Conservation (phyloP, 2,888 invertebrate species). For the Anthophora plumipes region DNA sequence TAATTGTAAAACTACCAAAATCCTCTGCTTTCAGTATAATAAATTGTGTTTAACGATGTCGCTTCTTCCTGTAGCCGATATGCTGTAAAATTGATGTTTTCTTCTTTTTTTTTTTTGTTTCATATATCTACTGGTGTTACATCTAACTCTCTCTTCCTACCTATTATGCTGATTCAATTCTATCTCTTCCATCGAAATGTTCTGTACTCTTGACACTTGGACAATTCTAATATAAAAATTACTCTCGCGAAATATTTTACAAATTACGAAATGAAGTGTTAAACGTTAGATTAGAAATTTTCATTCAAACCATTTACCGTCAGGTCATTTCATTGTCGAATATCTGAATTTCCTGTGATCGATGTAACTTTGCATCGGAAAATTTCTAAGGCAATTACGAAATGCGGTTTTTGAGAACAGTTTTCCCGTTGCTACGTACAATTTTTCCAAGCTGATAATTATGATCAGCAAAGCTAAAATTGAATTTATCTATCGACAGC, state of each 20-base stretch:
- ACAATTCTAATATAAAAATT: too few relatives aligned
- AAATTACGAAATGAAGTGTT: too few relatives aligned
- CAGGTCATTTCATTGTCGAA: too few relatives aligned
- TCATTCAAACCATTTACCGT: not conserved
- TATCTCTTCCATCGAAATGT: not conserved
- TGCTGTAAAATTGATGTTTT: not conserved
- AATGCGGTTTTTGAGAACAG: constrained; percentile 19
- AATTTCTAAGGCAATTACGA: not conserved
- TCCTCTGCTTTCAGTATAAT: not conserved
- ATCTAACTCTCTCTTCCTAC: not conserved
- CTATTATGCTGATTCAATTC: too few relatives aligned
- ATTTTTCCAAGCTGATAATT: constrained; percentile 20
- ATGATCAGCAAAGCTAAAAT: constrained; percentile 42
- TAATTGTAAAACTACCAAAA: not conserved
- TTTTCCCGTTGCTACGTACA: constrained; percentile 51
- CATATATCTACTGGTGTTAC: not conserved
- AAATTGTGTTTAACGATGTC: not conserved
- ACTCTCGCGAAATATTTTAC: too few relatives aligned
- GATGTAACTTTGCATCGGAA: constrained; percentile 10
- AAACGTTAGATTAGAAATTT: too few relatives aligned
- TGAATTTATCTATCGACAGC: constrained; percentile 33
- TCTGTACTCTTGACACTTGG: too few relatives aligned
- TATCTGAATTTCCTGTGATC: too few relatives aligned
- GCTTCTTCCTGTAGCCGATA: not conserved
- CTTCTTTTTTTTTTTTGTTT: not conserved